Conservation (phyloP, 2,888 invertebrate genomes). For the Timema cristinae region DNA sequence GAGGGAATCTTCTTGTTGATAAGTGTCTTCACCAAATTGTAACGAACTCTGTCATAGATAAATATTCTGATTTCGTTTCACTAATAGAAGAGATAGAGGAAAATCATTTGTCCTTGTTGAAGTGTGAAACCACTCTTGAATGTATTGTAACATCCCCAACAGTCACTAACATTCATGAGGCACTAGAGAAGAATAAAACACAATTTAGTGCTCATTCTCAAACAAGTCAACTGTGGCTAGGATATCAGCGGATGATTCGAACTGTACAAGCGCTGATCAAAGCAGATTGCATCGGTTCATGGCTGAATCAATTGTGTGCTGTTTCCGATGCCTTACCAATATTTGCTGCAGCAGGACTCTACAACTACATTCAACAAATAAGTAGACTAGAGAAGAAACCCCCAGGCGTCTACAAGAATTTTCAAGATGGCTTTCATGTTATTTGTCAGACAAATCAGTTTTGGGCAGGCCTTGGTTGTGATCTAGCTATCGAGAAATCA, state of each 20-base stretch:
- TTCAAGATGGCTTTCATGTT: too few relatives aligned
- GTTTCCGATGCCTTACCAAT: slow-evolving; percentile 3
- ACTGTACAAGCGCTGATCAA: slow-evolving; percentile 1
- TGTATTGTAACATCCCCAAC: neutral
- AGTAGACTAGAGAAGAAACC: neutral
- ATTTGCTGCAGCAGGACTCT: neutral
- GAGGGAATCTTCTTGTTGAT: too few relatives aligned
- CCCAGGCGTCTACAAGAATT: neutral
- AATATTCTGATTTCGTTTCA: neutral
- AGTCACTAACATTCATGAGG: slow-evolving; percentile 2
- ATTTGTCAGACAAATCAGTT: neutral
- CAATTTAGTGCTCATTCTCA: neutral
- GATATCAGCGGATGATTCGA: neutral
- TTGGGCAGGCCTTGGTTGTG: neutral
- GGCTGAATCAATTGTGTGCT: neutral
- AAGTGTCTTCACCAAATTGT: too few relatives aligned
- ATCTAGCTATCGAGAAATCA: neutral
- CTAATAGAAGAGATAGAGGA: neutral
- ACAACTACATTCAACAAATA: slow-evolving; percentile 4
- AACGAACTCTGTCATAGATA: too few relatives aligned
- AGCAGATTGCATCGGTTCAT: neutral
- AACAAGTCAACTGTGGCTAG: neutral
- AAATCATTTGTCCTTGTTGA: neutral
- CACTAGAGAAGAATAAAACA: neutral
- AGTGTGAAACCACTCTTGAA: neutral